Evolutionary conservation across 2,113 vertebrate species (phyloP).

Genomic region (Heteronetta atricapilla): DNA sequence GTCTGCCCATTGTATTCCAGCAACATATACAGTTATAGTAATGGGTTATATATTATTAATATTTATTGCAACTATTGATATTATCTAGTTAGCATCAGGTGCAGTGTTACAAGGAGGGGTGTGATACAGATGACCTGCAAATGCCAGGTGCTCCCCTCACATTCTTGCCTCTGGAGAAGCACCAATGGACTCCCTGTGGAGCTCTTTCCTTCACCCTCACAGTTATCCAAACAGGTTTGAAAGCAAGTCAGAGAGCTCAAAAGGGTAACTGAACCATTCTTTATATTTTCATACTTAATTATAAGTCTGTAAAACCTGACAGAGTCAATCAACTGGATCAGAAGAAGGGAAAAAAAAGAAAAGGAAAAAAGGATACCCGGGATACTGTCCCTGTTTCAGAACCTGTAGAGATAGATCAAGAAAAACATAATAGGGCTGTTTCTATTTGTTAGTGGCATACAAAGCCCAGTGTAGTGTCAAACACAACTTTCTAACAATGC

Average conservation of each 20-base stretch:
- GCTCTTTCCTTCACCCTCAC: background rate
- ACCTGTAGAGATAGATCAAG: background rate
- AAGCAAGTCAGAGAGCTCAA: background rate
- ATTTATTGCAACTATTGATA: background rate
- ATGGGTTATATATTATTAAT: background rate
- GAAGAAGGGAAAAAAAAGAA: no score
- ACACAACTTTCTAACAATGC: background rate
- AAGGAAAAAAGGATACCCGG: background rate
- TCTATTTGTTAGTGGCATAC: background rate
- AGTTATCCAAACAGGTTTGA: background rate
- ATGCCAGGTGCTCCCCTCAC: background rate
- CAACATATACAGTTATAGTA: background rate
- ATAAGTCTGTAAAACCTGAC: background rate
- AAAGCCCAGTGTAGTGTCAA: background rate
- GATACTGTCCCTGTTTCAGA: background rate
- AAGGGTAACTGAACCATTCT: background rate
- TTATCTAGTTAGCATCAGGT: background rate
- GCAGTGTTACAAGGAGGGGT: background rate
- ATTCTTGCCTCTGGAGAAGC: background rate
- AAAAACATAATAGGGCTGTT: background rate
- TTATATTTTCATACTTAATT: background rate
- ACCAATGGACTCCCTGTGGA: background rate
- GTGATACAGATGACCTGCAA: background rate
- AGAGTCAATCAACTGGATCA: background rate
- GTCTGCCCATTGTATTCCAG: background rate